A percentile compares a stretch with the other conserved stretches of the same genome.
These are phyloP conservation scores for Trachelus iudaicus DNA, from an alignment of 2,888 invertebrate species.

Conservation along the genomic window DNA sequence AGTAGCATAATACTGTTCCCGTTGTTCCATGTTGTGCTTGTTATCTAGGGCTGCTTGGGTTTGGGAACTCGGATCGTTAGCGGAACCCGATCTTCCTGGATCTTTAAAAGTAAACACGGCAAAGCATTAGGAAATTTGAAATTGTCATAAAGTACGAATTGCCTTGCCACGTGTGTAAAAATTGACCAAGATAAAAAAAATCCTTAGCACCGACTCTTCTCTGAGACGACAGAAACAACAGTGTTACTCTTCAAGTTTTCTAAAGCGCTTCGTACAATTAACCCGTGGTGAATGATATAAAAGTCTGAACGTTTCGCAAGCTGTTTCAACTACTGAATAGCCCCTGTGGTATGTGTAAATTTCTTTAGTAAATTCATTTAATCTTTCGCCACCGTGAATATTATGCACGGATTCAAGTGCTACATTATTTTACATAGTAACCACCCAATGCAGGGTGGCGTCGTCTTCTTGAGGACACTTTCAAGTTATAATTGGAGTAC, in stretches of 20 bases:
- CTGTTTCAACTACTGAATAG: background rate
- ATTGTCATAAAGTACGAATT: background rate
- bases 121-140: background rate
- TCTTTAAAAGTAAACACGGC: slow-evolving; percentile 31
- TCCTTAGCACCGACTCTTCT: background rate
- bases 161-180: background rate
- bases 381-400: background rate
- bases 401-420: background rate
- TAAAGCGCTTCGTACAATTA: background rate
- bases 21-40: slow-evolving; percentile 66
- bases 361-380: background rate
- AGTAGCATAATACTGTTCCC: slow-evolving; percentile 69
- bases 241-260: background rate
- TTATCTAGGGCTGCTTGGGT: slow-evolving; percentile 62
- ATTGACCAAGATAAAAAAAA: background rate
- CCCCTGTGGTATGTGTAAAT: background rate
- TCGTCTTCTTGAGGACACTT: slow-evolving; percentile 26
- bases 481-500: slow-evolving; percentile 41
- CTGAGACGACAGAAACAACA: background rate
- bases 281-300: background rate
- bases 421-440: background rate
- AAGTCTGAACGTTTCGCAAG: background rate
- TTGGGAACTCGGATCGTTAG: slow-evolving; percentile 58
- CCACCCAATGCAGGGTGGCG: background rate
- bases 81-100: slow-evolving; percentile 46